phyloP scores from a whole-genome alignment of 2,888 invertebrate species.

The Drosophila longiperda region DNA sequence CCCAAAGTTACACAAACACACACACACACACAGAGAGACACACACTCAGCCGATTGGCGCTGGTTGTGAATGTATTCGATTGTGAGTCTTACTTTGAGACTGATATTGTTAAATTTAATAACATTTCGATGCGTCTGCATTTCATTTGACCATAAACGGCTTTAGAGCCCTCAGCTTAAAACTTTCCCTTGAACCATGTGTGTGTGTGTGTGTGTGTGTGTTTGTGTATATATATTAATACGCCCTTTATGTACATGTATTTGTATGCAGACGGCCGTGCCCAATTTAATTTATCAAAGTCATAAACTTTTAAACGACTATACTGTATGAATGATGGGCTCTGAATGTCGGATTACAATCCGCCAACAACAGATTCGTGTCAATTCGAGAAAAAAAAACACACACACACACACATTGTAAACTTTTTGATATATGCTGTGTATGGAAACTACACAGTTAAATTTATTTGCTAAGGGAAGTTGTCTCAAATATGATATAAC shows the following conservation, averaged over 20 bases:
- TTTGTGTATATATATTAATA: slow-evolving; percentile 26
- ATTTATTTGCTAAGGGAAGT: not conserved
- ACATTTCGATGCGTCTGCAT: slow-evolving; percentile 77
- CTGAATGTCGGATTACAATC: slow-evolving; percentile 10
- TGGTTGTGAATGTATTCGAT: slow-evolving; percentile 6
- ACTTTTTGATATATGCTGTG: not conserved
- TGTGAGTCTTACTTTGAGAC: slow-evolving; percentile 9
- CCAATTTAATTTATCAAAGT: slow-evolving; percentile 80
- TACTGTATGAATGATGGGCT: slow-evolving; percentile 57
- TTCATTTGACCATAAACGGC: slow-evolving; percentile 75
- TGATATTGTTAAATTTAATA: slow-evolving; percentile 75
- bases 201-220: not conserved
- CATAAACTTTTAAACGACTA: slow-evolving; percentile 72
- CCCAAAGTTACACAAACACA: slow-evolving; percentile 37
- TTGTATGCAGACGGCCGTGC: slow-evolving; percentile 43
- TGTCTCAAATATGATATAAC: not conserved
- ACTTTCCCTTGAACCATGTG: slow-evolving; percentile 36
- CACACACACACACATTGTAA: not conserved
- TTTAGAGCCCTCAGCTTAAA: slow-evolving; percentile 61
- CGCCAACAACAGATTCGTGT: slow-evolving; percentile 23
- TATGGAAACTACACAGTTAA: slow-evolving; percentile 2
- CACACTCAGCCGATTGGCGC: not conserved
- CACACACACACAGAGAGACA: slow-evolving; percentile 3
- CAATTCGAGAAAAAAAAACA: slow-evolving; percentile 16
- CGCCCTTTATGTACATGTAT: not conserved